Evolutionary conservation across 2,113 vertebrate species (phyloP).

Genomic region (Lagenorhynchus albirostris): DNA sequence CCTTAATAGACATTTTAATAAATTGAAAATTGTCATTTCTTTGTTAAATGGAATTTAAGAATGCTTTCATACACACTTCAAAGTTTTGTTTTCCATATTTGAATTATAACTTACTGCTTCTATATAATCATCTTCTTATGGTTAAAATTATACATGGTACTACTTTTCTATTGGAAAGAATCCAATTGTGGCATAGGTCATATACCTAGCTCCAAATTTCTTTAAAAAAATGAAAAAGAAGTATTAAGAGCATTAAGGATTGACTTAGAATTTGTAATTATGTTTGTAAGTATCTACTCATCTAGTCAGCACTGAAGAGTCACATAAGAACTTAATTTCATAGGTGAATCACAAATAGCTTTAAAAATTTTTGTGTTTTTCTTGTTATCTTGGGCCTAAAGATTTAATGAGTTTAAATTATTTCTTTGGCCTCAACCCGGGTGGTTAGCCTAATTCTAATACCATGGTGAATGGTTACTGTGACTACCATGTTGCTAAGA

Average conservation of each 20-base stretch:
- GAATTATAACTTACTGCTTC: background rate
- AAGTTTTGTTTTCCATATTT: background rate
- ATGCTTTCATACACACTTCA: background rate
- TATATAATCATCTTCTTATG: background rate
- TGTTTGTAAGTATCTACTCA: conserved; percentile 18
- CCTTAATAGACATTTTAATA: conserved; percentile 12
- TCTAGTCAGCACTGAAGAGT: background rate
- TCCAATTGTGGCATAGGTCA: background rate
- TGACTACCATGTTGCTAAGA: conserved; percentile 72
- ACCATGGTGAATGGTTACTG: conserved; percentile 64
- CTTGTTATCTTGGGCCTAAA: conserved; percentile 31
- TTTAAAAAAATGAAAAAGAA: background rate
- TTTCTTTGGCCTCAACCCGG: background rate
- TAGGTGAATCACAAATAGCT: background rate
- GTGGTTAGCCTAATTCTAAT: conserved; percentile 56
- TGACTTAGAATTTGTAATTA: conserved; percentile 23
- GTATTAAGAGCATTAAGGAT: background rate
- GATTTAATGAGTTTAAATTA: conserved; percentile 56
- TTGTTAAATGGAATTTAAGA: conserved; percentile 13
- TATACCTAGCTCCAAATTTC: background rate
- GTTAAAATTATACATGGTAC: background rate
- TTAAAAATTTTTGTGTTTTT: background rate
- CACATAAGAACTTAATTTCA: background rate
- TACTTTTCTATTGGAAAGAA: background rate
- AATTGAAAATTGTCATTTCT: background rate